Base-by-base conservation (phyloP, 2,797 vertebrate species). In the Manis pentadactyla region DNA sequence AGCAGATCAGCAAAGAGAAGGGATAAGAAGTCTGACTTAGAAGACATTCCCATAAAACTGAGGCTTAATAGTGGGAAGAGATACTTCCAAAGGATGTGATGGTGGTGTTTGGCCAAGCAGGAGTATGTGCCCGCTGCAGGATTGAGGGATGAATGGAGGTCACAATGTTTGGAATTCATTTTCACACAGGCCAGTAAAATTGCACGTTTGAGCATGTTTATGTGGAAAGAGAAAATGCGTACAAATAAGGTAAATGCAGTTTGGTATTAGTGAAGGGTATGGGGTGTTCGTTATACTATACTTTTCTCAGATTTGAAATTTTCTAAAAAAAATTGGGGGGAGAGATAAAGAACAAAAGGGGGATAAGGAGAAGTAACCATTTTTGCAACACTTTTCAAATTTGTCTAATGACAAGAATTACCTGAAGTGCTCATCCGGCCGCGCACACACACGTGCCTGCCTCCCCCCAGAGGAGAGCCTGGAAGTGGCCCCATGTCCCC, bases 181-280 rank as follows among this genome's bases (percentile, higher is more conserved):
- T n/a, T 29, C 63, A 34, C 1, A 0, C 7, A 14, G 13, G 42
- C 53, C 77, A 46, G 77, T 29, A 25, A 68, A 9, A 29, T 4
- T 6, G 37, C 2, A 2, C 2, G 6, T 1, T 7, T 0, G 0
- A 11, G 34, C 31, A 12, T 3, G 5, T 4, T 13, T 51, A 17
- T 49, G 42, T 18, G 17, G 11, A 23, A 46, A 8, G 5, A 55
- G 29, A 66, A 49, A 19, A 66, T 18, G 10, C 7, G 0, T 2
- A 49, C 53, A 77, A 49, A 64, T 57, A 37, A 64, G n/a, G n/a
- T 42, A 66, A 59, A 34, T 31, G 12, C 18, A 57, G 51, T n/a
- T 61, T 19, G n/a, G 13, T 57, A 13, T 7, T 5, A 64, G 21
- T 46, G 27, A 73, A 57, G 9, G 8, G 37, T 37, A 49, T 83